Evolutionary conservation across 2,113 vertebrate genomes (phyloP), one percentile per base, ranked within the genome.

Genomic region (Cepphus grylle): DNA sequence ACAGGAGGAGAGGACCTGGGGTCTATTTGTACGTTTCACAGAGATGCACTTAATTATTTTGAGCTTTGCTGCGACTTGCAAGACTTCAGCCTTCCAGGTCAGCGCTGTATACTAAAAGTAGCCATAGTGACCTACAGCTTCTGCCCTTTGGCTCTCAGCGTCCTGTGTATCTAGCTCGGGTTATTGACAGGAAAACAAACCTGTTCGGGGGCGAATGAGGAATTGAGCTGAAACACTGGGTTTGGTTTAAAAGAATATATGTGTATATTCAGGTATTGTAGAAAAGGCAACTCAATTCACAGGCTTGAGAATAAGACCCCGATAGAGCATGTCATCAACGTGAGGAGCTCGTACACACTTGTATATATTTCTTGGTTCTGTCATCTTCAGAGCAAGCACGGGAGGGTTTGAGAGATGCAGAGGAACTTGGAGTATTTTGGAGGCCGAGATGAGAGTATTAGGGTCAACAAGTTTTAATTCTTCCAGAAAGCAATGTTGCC

Each of bases 101-200:
- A 45, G 40, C 1, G 12, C 45, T 62, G 13, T 34, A 0, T 53
- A 9, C 38, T 43, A 27, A 7, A 66, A 45, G 58, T 55, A 69
- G 11, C 80, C 55, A 27, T 30, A 27, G 20, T 12, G 34, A 69
- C 50, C 42, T 90, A 3, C 16, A 29, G 66, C 45, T 84, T 43
- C 73, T 82, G 49, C 86, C 26, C 66, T 58, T 73, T 26, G 70
- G 53, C 40, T 47, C 20, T 21, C 59, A 73, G 52, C 20, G 4
- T 36, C 69, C 45, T 0, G 1, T 6, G 0, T 29, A 29, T n/a
- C 34, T 32, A 13, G 32, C 78, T 38, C 7, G 5, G 77, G 50
- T 47, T 42, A 27, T 40, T 65, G 71, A 38, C 36, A n/a, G 72
- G 66, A 59, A 61, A 66, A 52, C 59, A 40, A 32, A 65, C 38